Base-by-base conservation (phyloP, 2,113 vertebrate species). In the Nibea coibor region DNA sequence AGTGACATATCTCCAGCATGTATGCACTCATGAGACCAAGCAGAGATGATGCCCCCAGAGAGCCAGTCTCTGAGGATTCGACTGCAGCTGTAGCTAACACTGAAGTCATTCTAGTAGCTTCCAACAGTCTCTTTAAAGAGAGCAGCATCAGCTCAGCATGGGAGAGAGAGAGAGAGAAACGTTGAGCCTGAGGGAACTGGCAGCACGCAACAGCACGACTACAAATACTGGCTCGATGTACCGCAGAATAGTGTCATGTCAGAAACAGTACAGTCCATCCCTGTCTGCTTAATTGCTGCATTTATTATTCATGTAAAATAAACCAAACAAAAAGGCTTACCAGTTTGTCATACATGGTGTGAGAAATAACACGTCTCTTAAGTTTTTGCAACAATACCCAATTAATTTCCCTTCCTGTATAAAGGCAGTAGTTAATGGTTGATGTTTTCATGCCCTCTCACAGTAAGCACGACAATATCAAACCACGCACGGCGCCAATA, bases 81-180 rank as follows among this genome's bases (percentile, higher is more conserved):
- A 78, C 43, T 79, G 84, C 81, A 75, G 78, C 81, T 79, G 78
- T 2, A 77, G 68, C 77, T 45, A 54, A 62, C 53, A 51, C 79
- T 73, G 22, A 50, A 80, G 76, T 61, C 50, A 48, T 81, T 81
- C 68, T 63, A 4, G 53, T 42, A 70, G 67, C 45, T 63, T 82
- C 45, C 57, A 47, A 24, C 67, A 65, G 28, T 68, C 28, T 70
- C 63, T 80, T 47, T 50, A 68, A 66, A 85, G 53, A 69, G 67
- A 72, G 4, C 81, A 62, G 47, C 53, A 69, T 57, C 50, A 75
- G 71, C 75, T 76, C 67, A 80, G 80, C 26, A 48, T 43, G 54
- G 42, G 50, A 39, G 12, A 8, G 50, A 75, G 58, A 62, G 48
- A 56, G 62, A 35, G 31, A 35, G 1, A 47, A 39, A 50, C 12